Percentiles rank a stretch among this genome's conserved stretches.
Evolutionary conservation across 2,797 vertebrate species (phyloP).

Genomic region (Sylvilagus floridanus): DNA sequence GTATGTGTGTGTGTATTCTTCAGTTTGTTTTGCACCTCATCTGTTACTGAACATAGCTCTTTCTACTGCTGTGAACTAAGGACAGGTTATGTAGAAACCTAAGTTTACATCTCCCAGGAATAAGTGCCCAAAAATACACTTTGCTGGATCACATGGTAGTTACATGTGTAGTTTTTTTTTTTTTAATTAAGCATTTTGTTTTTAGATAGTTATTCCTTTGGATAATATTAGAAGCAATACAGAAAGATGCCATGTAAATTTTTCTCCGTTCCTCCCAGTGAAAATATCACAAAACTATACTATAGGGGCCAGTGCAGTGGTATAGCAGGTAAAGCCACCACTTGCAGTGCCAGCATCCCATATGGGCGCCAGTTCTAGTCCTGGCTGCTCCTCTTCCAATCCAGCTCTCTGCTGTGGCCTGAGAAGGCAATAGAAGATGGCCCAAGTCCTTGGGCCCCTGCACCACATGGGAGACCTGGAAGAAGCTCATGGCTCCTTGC

Average conservation of each 20-base stretch:
- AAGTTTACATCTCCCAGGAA: background rate
- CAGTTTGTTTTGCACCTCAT: background rate
- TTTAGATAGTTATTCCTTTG: background rate
- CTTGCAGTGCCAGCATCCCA: too few species aligned
- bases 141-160: background rate
- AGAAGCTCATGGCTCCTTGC: too few species aligned
- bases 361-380: too few species aligned
- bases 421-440: too few species aligned
- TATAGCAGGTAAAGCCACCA: too few species aligned
- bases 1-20: background rate
- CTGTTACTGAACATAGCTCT: background rate
- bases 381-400: too few species aligned
- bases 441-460: too few species aligned
- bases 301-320: too few species aligned
- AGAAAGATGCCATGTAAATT: background rate
- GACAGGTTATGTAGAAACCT: background rate
- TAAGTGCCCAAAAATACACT: background rate
- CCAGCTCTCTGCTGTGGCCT: too few species aligned
- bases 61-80: background rate
- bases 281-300: too few species aligned
- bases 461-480: too few species aligned
- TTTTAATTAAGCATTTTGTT: background rate
- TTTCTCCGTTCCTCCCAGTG: background rate
- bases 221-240: background rate
- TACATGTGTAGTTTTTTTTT: background rate